Evolutionary conservation across 2,797 vertebrate genomes (phyloP).

Genomic region (Cheirogaleus major): DNA sequence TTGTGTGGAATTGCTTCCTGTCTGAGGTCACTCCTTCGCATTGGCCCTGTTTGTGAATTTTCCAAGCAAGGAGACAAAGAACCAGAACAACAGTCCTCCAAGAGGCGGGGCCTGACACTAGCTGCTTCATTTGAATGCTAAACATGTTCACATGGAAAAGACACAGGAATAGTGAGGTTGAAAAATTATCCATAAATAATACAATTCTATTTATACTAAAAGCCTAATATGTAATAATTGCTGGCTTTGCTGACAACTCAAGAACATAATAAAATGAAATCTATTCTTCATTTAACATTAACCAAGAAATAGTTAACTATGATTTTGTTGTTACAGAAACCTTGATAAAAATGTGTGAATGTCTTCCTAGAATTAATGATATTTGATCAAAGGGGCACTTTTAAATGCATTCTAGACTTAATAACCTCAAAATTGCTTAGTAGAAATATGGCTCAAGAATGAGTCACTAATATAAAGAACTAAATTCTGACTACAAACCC

Average conservation of each 20-base stretch:
- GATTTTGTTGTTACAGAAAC: background rate
- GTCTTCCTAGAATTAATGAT: background rate
- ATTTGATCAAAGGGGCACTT: background rate
- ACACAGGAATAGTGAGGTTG: background rate
- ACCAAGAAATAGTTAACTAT: background rate
- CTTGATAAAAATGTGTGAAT: background rate
- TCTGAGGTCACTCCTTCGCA: no score
- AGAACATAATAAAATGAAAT: background rate
- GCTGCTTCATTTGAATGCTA: background rate
- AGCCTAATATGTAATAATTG: background rate
- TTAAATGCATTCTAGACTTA: background rate
- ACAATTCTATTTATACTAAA: background rate
- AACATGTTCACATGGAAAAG: background rate
- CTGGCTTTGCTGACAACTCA: background rate
- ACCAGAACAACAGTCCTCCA: no score
- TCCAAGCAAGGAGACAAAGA: no score
- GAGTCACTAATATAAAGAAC: background rate
- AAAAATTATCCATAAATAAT: background rate
- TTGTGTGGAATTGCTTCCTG: no score
- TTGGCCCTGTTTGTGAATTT: no score
- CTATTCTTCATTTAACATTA: background rate
- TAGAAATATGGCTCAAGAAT: background rate
- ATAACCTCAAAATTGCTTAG: background rate
- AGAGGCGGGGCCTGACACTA: background rate
- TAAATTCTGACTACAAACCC: background rate